Evolutionary conservation across 2,113 vertebrate species (phyloP), one percentile per base, ranked within the genome.

Genomic region (Empidonax traillii): DNA sequence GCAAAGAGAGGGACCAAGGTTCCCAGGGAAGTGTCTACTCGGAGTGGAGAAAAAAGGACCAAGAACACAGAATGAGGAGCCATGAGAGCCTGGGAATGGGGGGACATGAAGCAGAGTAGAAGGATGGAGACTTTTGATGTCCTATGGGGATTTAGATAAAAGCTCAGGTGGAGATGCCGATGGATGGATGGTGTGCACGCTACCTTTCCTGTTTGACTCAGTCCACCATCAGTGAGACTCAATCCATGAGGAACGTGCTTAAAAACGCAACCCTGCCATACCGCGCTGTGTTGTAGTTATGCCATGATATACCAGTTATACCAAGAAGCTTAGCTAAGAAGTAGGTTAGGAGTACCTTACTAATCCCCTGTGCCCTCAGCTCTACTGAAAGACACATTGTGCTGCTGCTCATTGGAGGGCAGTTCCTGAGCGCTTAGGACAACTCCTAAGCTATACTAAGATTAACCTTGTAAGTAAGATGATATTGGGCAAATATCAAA

Each of bases 1-100:
- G 91, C 96, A 94, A 94, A 94, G 97, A 96, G 96, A 93, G 98
- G 98, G 98, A 98, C 98, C 98, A 98, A 98, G 96, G 98, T 97
- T 98, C 98, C 94, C 76, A 86, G 97, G 96, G 90, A 96, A 75
- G 84, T 39, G 76, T 97, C 97, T 97, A 96, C 96, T 97, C 91
- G 43, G 69, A 94, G 43, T 30, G 82, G 96, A 97, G 93, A 96
- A 89, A 96, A 97, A 94, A 98, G 98, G 98, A 98, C 98, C 98
- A 98, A 98, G 98, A 92, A 95, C 6, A 52, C 56, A 89, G 51
- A 95, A 93, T 46, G 4, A 96, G 94, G 93, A 85, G 39, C 93
- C 33, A 2, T 92, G 96, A 97, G 95, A 98, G 94, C 95, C 94
- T 79, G 67, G 84, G 87, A 76, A 81, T 65, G 62, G 25, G 31